Conservation (phyloP, 2,888 invertebrate genomes). For the Allolobophora icterica region DNA sequence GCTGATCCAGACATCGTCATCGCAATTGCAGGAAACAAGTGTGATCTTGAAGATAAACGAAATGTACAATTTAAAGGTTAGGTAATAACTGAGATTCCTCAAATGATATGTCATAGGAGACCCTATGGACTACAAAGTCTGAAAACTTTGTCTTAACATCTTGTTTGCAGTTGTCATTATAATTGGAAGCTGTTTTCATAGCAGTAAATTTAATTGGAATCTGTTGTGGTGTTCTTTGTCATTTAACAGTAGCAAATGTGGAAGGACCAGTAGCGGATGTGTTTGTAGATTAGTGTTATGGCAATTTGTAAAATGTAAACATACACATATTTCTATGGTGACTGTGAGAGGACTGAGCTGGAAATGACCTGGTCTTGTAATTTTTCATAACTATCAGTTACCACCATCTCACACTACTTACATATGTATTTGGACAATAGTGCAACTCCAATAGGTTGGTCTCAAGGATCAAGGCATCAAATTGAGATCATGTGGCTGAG, state of each 20-base stretch:
- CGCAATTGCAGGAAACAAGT: constrained; percentile 66
- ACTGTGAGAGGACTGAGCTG: too few relatives aligned
- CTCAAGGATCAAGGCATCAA: too few relatives aligned
- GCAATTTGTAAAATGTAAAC: neutral
- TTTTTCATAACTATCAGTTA: too few relatives aligned
- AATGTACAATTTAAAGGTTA: constrained; percentile 54
- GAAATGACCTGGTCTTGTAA: too few relatives aligned
- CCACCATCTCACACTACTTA: too few relatives aligned
- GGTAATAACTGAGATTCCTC: neutral
- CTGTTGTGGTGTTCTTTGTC: neutral
- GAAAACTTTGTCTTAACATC: neutral
- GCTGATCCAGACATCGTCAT: constrained; percentile 62
- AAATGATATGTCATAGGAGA: neutral
- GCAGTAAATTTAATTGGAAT: neutral
- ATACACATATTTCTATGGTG: too few relatives aligned
- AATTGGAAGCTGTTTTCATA: neutral
- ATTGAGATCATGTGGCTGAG: too few relatives aligned
- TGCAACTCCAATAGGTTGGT: too few relatives aligned
- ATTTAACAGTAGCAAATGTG: neutral
- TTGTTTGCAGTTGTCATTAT: neutral
- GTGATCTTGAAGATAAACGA: constrained; percentile 63
- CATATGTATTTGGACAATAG: too few relatives aligned
- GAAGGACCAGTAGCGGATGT: neutral
- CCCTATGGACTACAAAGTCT: neutral
- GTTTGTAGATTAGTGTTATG: neutral